Evolutionary conservation across 2,888 invertebrate species (phyloP), one percentile per base, ranked within the genome.

Genomic region (Lasioglossum vierecki): DNA sequence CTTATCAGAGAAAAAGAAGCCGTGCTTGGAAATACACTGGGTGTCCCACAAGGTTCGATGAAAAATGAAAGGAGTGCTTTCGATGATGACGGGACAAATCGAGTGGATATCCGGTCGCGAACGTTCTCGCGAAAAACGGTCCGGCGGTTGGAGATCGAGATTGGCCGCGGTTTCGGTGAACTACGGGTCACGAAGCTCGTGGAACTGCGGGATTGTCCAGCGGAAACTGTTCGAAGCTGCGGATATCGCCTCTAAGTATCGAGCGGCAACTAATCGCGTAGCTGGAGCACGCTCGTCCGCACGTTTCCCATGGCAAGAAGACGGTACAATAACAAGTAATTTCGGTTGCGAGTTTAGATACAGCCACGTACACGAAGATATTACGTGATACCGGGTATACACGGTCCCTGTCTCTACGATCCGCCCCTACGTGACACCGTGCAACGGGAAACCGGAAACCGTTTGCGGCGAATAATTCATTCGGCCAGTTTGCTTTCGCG

Each of bases 261-360:
- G 82, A 60, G 68, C 60, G 66, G 41, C 73, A 86, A 86, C 86
- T 86, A 86, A 86, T 86, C 86, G 79, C 60, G 78, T 78, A 78
- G 71, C 86, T 39, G 75, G 80, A 13, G 57, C 80, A 78, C 71
- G 76, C 66, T 80, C 85, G 85, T 75, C 85, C 71, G 73, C 86
- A 76, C 86, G 86, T 86, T 75, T 75, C 77, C 86, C n/a, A 15
- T 53, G 44, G 73, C 82, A 81, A 86, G 86, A 81, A 86, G 82
- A 79, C 73, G 76, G 73, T 70, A 86, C 86, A 86, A 86, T 86
- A 86, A 81, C 85, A 80, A 88, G 88, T 90, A 89, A 90, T 88
- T 88, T 88, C 90, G 85, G 68, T 66, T 76, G 49, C 79, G 88
- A 80, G 90, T 89, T 88, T 73, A 84, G 89, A 89, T 88, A 79